Percentiles rank a stretch among this genome's conserved stretches.
Evolutionary conservation across 2,113 vertebrate species (phyloP).

Genomic region (Sula dactylatra): DNA sequence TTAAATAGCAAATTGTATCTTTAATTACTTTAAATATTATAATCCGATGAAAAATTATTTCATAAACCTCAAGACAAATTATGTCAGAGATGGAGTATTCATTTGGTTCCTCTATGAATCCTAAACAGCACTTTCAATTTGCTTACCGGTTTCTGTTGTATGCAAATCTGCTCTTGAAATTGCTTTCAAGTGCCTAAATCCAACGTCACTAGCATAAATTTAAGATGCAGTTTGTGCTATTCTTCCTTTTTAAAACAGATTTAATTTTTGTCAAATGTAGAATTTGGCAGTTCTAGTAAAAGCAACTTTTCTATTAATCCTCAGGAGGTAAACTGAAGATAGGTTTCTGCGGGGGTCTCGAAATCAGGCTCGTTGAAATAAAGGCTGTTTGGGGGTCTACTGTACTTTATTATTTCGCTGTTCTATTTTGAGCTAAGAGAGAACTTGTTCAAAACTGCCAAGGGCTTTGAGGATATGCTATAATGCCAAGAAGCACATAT

Average conservation of each 20-base stretch:
- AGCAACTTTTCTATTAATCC: background rate
- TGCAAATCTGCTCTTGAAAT: background rate
- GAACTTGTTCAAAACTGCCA: background rate
- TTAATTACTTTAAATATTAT: conserved; percentile 71
- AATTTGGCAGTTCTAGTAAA: background rate
- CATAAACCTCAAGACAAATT: conserved; percentile 55
- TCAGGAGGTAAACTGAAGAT: background rate
- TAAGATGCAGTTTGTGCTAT: background rate
- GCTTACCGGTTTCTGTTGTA: background rate
- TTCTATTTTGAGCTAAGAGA: background rate
- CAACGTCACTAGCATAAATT: background rate
- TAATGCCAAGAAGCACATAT: background rate
- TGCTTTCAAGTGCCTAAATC: conserved; percentile 10
- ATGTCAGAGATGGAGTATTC: background rate
- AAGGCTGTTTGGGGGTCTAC: background rate
- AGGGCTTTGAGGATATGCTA: background rate
- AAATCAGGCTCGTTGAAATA: background rate
- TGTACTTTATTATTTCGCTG: background rate
- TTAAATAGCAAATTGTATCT: conserved; percentile 69
- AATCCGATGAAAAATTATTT: conserved; percentile 55
- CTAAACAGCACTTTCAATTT: conserved; percentile 1
- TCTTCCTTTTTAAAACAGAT: background rate
- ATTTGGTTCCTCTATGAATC: background rate
- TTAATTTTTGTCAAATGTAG: background rate
- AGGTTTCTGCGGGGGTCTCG: background rate